Percentiles rank a stretch among this genome's conserved stretches.
Conservation (phyloP, 2,113 vertebrate genomes). For the Hystrix cristata region DNA sequence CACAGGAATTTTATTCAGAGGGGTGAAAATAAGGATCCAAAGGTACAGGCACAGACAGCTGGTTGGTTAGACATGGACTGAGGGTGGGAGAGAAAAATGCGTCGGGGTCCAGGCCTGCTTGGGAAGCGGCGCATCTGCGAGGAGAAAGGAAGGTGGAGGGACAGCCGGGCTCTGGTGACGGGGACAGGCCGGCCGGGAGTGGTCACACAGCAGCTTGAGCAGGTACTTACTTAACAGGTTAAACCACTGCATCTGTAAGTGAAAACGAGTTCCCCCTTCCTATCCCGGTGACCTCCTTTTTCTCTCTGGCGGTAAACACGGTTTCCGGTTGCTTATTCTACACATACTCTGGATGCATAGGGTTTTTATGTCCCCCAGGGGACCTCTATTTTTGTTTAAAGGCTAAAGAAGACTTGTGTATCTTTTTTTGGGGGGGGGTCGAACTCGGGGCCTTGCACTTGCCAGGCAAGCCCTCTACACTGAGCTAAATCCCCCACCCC, state of each 20-base stretch:
- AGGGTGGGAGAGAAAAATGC: background rate
- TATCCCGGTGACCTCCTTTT: background rate
- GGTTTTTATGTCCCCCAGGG: background rate
- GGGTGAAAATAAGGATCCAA: background rate
- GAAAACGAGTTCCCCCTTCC: constrained; percentile 8
- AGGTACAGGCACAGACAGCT: background rate
- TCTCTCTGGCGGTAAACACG: background rate
- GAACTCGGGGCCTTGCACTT: no score
- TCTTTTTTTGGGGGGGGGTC: background rate
- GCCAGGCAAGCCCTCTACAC: no score
- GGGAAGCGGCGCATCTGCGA: no score
- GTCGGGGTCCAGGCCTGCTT: no score
- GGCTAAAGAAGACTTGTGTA: background rate
- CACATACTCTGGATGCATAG: background rate
- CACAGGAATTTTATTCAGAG: background rate
- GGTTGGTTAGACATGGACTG: background rate
- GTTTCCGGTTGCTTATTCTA: background rate
- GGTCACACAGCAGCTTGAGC: background rate
- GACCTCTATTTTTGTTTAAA: constrained; percentile 16
- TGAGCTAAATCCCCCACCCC: no score
- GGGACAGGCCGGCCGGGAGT: no score
- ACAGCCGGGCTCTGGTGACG: no score
- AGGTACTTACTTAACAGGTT: background rate
- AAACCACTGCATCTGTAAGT: background rate
- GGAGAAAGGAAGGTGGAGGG: background rate